A percentile compares a stretch with the other conserved stretches of the same genome.
Evolutionary conservation across 2,797 vertebrate genomes (phyloP).

Genomic region (Argentina silus): DNA sequence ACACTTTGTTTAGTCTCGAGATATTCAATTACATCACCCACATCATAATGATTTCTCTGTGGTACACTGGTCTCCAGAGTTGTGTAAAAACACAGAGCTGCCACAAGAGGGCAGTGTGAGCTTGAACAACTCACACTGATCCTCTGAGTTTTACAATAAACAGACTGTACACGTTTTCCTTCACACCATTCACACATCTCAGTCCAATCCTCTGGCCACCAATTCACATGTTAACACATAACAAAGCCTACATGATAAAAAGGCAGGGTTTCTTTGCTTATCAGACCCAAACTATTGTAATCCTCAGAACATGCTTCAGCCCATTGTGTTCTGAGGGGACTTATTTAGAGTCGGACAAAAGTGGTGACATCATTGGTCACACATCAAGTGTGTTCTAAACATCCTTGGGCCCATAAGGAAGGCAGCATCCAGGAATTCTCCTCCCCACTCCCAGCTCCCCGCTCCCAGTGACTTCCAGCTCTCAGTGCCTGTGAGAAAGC

Average conservation of each 20-base stretch:
- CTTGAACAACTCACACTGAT: not conserved
- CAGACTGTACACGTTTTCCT: conserved; percentile 35
- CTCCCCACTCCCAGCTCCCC: conserved; percentile 56
- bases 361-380: conserved; percentile 78
- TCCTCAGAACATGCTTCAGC: conserved; percentile 53
- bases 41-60: no score
- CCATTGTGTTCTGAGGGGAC: conserved; percentile 74
- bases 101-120: conserved; percentile 66
- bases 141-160: conserved; percentile 12
- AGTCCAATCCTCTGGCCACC: conserved; percentile 17
- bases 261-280: conserved; percentile 66
- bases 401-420: conserved; percentile 68
- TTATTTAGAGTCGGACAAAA: conserved; percentile 76
- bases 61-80: no score
- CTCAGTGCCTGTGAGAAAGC: conserved; percentile 53
- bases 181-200: conserved; percentile 34
- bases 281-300: conserved; percentile 61
- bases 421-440: conserved; percentile 82
- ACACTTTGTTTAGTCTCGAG: no score
- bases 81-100: not conserved
- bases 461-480: conserved; percentile 29
- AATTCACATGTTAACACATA: conserved; percentile 61
- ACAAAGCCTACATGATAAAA: conserved; percentile 47
- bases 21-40: no score
- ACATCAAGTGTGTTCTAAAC: conserved; percentile 79